Evolutionary conservation across 2,797 vertebrate species (phyloP).

Genomic region (Alca torda): DNA sequence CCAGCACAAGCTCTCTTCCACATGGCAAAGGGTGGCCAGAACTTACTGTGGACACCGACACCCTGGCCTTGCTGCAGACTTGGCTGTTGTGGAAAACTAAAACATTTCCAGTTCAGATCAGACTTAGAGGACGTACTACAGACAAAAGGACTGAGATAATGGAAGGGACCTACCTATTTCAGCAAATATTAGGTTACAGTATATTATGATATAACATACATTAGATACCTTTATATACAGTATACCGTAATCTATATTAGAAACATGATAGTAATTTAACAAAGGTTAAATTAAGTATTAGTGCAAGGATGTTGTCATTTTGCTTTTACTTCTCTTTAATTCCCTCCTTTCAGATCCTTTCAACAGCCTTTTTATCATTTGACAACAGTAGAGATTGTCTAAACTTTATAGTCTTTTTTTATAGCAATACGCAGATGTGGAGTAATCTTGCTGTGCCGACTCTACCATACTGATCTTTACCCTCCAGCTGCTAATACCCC

Average conservation of each 20-base stretch:
- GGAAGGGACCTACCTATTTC: not conserved
- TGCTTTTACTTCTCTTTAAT: not conserved
- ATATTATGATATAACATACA: not conserved
- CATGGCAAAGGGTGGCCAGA: not conserved
- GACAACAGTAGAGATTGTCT: not conserved
- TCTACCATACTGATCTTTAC: not conserved
- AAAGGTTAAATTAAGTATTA: not conserved
- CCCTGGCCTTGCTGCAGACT: not conserved
- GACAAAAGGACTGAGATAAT: not conserved
- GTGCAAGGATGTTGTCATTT: not conserved
- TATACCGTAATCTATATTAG: not conserved
- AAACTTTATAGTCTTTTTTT: not conserved
- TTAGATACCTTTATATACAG: not conserved
- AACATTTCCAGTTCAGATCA: not conserved
- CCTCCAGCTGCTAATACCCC: not conserved
- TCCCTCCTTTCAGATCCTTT: not conserved
- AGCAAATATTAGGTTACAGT: not conserved
- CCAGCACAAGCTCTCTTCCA: not conserved
- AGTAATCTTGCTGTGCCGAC: not conserved
- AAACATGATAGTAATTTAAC: not conserved
- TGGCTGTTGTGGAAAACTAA: not conserved
- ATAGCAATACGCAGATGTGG: not conserved
- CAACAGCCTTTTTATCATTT: not conserved
- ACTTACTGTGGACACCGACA: not conserved
- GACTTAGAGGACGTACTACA: not conserved